Conservation (phyloP, 2,888 invertebrate species). For the Drosophila pegasa region DNA sequence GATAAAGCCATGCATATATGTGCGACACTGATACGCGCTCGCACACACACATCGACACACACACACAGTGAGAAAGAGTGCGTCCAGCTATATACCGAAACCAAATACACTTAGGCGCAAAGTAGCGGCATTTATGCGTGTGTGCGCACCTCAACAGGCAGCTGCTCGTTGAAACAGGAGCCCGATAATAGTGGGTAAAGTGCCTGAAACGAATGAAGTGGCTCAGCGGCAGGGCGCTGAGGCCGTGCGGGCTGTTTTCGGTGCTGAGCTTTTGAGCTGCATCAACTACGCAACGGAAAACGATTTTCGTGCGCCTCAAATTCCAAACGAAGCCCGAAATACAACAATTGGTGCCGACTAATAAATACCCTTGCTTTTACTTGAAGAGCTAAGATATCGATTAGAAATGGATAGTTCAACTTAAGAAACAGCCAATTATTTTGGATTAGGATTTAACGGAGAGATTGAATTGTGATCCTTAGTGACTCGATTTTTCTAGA, state of each 20-base stretch:
- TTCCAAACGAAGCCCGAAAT: neutral
- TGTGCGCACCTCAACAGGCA: conserved; percentile 50
- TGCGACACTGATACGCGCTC: conserved; percentile 1
- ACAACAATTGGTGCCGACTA: neutral
- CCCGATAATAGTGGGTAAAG: conserved; percentile 24
- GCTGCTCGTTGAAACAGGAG: conserved; percentile 18
- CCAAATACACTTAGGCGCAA: conserved; percentile 59
- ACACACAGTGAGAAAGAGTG: neutral
- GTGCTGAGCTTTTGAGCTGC: conserved; percentile 17
- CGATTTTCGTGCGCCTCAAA: conserved; percentile 3
- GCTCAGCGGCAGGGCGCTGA: neutral
- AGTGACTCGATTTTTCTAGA: no score
- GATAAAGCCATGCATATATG: conserved; percentile 10
- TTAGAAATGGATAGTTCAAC: no score
- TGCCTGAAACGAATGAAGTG: conserved; percentile 18
- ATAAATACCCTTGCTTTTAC: conserved; percentile 1
- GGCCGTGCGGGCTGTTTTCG: neutral
- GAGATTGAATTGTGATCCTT: no score
- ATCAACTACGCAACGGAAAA: conserved; percentile 12
- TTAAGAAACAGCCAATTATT: no score
- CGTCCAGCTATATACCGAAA: conserved; percentile 2
- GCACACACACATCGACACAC: neutral
- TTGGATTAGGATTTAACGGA: no score
- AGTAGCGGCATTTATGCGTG: conserved; percentile 71
- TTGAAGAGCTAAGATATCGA: no score